These are phyloP conservation scores for Solenopsis fugax DNA, from an alignment of 1,140 invertebrate species.

Conservation along the genomic window DNA sequence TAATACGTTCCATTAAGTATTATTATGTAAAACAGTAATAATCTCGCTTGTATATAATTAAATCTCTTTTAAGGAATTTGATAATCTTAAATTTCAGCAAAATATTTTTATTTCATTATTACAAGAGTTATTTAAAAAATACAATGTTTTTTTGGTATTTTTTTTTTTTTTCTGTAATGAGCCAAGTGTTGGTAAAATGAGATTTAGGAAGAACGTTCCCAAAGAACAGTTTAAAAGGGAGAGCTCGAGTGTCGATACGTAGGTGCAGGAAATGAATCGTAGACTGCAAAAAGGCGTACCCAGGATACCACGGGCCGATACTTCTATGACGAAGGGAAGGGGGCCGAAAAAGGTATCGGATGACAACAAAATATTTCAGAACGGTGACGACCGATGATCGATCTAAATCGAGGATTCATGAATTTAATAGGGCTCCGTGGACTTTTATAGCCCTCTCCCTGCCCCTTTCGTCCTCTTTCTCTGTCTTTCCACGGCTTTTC, in stretches of 20 bases:
- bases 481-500: constrained; percentile 55
- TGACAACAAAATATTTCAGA: constrained; percentile 59
- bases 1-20: too few relatives aligned
- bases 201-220: not conserved
- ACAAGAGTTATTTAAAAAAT: too few relatives aligned
- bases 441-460: constrained; percentile 50
- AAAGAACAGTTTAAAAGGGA: not conserved
- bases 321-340: not conserved
- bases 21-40: too few relatives aligned
- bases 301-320: constrained; percentile 9
- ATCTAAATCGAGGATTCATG: constrained; percentile 71
- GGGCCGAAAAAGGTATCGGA: constrained; percentile 35
- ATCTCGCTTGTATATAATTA: too few relatives aligned
- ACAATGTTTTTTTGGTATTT: too few relatives aligned
- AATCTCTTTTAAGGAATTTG: too few relatives aligned
- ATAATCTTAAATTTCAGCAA: too few relatives aligned
- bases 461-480: constrained; percentile 36
- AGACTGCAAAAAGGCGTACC: constrained; percentile 33
- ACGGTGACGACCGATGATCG: constrained; percentile 40
- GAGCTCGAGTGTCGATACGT: not conserved
- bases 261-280: not conserved
- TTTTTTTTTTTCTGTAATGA: too few relatives aligned
- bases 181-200: not conserved
- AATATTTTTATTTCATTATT: too few relatives aligned
- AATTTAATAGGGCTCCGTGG: constrained; percentile 71